Evolutionary conservation across 2,113 vertebrate genomes (phyloP).

Genomic region (Caranx melampygus): DNA sequence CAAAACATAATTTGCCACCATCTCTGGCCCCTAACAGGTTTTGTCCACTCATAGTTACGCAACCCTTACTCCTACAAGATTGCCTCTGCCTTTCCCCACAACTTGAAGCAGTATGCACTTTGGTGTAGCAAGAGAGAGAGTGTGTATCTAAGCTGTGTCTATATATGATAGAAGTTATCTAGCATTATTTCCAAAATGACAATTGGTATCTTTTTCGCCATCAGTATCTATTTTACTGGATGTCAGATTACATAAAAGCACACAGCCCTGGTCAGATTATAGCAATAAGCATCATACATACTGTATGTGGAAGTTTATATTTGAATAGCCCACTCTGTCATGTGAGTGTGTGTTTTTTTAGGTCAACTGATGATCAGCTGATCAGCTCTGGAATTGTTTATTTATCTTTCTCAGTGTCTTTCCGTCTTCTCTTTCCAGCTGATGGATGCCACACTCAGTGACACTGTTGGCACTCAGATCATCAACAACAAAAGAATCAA

Average conservation of each 20-base stretch:
- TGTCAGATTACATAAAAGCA: too few relatives aligned
- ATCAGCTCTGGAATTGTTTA: background rate
- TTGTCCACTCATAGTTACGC: too few relatives aligned
- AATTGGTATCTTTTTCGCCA: too few relatives aligned
- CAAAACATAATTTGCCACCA: too few relatives aligned
- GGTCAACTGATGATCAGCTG: background rate
- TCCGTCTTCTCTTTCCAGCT: slow-evolving; percentile 61
- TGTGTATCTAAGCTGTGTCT: too few relatives aligned
- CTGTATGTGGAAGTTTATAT: background rate
- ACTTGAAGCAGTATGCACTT: background rate
- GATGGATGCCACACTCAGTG: slow-evolving; percentile 83
- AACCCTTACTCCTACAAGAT: background rate
- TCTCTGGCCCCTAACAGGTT: too few relatives aligned
- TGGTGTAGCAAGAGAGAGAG: too few relatives aligned
- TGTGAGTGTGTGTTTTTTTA: background rate
- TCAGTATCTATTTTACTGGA: too few relatives aligned
- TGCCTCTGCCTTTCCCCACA: background rate
- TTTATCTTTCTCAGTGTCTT: background rate
- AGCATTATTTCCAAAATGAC: too few relatives aligned
- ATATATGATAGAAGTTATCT: too few relatives aligned
- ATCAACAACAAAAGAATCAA: slow-evolving; percentile 64
- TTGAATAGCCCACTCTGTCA: background rate
- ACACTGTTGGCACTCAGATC: slow-evolving; percentile 77
- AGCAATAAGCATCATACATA: background rate
- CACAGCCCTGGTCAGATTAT: background rate